Percentiles rank a stretch among this genome's conserved stretches.
Conservation (phyloP, 2,113 vertebrate species). For the Corythornis vintsioides region DNA sequence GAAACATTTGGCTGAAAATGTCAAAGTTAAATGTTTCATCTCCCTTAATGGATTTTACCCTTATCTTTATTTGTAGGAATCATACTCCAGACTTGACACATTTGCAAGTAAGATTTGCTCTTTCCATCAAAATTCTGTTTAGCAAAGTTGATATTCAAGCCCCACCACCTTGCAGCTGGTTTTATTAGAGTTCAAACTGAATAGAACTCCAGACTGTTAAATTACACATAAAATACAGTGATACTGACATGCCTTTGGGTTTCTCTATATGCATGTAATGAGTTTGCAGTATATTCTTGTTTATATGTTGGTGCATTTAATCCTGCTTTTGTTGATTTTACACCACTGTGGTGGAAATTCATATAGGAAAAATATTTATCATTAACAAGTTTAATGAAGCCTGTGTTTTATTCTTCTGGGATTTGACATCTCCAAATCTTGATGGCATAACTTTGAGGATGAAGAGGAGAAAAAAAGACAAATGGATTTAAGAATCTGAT, state of each 20-base stretch:
- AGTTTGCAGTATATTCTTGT: neutral
- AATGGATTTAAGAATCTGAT: neutral
- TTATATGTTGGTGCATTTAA: neutral
- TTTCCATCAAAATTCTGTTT: neutral
- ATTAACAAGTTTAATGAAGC: neutral
- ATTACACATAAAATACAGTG: neutral
- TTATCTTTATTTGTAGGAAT: neutral
- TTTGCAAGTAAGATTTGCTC: neutral
- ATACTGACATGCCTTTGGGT: neutral
- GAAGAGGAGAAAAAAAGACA: neutral
- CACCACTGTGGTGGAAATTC: neutral
- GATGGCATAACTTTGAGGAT: neutral
- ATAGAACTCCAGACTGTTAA: neutral
- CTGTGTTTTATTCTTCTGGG: neutral
- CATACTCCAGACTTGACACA: neutral
- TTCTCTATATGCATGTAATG: neutral
- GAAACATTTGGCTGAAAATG: neutral
- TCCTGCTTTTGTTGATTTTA: neutral
- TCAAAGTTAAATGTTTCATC: neutral
- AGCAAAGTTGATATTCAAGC: neutral
- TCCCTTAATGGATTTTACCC: neutral
- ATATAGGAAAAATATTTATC: neutral
- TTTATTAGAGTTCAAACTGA: neutral
- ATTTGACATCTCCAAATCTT: neutral
- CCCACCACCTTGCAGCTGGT: neutral